Evolutionary conservation across 53 echinoderm and acorn worm genomes (phyloP).

Genomic region (Henricia sp.): DNA sequence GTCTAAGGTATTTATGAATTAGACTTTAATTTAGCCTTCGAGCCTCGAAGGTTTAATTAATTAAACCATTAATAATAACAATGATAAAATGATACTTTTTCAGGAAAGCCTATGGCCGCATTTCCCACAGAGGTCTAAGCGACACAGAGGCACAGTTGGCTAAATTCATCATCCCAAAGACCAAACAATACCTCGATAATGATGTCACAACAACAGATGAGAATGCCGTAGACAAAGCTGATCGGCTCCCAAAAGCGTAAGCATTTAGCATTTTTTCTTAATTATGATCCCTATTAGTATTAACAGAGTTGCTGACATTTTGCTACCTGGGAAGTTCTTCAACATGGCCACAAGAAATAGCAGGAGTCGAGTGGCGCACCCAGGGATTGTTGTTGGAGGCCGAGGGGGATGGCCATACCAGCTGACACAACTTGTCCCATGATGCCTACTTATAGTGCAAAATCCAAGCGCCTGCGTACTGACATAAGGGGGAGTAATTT

Average conservation of each 20-base stretch:
- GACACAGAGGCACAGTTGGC: conserved; percentile 91
- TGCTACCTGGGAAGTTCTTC: too few relatives aligned
- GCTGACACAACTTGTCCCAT: too few relatives aligned
- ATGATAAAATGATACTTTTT: too few relatives aligned
- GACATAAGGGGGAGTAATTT: too few relatives aligned
- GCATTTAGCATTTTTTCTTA: conserved; percentile 11
- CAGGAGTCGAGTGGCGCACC: too few relatives aligned
- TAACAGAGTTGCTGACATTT: too few relatives aligned
- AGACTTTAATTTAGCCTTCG: neutral
- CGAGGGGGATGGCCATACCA: too few relatives aligned
- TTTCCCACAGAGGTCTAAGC: conserved; percentile 80
- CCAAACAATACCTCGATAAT: conserved; percentile 76
- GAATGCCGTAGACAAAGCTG: conserved; percentile 62
- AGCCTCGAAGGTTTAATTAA: neutral
- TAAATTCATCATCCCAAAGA: conserved; percentile 76
- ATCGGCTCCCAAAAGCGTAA: conserved; percentile 82
- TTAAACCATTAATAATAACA: too few relatives aligned
- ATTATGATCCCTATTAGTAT: neutral
- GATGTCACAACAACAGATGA: conserved; percentile 60
- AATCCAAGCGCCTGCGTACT: too few relatives aligned
- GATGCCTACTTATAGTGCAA: too few relatives aligned
- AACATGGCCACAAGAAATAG: too few relatives aligned
- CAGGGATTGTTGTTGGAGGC: too few relatives aligned
- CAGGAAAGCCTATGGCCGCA: conserved; percentile 87
- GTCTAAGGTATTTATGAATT: neutral